These are phyloP conservation scores for Poeciliopsis retropinna DNA, from an alignment of 2,113 vertebrate species.

Conservation along the genomic window DNA sequence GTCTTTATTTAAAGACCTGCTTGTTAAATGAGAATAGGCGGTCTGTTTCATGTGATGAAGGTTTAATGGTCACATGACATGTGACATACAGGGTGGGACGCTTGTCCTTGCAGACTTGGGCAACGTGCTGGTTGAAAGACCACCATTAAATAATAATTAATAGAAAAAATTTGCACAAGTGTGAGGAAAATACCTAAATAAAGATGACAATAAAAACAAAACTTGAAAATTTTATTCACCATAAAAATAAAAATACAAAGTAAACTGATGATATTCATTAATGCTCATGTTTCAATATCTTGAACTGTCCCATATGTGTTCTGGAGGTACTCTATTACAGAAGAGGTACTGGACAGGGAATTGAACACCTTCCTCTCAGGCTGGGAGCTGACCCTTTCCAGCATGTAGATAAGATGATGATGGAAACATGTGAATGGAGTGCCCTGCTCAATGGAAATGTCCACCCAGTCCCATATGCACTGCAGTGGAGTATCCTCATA, in stretches of 20 bases:
- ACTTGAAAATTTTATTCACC: constrained; percentile 37
- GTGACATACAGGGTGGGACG: no score
- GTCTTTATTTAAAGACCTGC: no score
- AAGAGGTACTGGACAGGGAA: constrained; percentile 91
- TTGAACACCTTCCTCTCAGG: constrained; percentile 95
- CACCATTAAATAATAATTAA: no score
- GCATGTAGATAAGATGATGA: constrained; percentile 98
- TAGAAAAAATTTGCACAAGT: not conserved
- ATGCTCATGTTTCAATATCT: constrained; percentile 23
- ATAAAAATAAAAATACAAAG: constrained; percentile 16
- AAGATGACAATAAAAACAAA: not conserved
- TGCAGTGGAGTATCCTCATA: constrained; percentile 91
- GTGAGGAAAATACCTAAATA: not conserved
- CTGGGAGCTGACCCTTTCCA: constrained; percentile 93
- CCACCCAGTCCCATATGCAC: constrained; percentile 96
- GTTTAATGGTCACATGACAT: no score
- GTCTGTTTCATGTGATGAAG: no score
- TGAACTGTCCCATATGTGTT: constrained; percentile 81
- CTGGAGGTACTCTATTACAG: constrained; percentile 91
- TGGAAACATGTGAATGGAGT: constrained; percentile 95
- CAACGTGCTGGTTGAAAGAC: no score
- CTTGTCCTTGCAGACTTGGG: no score
- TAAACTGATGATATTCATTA: not conserved
- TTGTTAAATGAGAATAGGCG: no score
- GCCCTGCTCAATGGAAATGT: constrained; percentile 89